Evolutionary conservation across 2,797 vertebrate species (phyloP).

Genomic region (Enteromius argenteus): DNA sequence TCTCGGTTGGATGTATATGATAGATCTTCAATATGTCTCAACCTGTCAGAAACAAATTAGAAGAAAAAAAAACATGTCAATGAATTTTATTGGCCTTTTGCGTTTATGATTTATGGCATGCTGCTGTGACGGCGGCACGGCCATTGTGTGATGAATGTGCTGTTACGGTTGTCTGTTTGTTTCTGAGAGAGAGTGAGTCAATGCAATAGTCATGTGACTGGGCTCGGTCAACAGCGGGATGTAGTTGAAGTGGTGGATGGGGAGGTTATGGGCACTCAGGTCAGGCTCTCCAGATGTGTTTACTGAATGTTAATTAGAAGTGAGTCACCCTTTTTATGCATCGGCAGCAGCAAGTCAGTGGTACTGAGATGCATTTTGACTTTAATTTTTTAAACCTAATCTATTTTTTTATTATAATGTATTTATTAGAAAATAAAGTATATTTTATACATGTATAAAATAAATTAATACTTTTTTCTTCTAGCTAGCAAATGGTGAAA

Average conservation of each 20-base stretch:
- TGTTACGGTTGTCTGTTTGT: slow-evolving; percentile 42
- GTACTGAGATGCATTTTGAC: neutral
- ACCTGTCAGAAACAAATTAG: slow-evolving; percentile 31
- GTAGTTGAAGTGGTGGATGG: slow-evolving; percentile 12
- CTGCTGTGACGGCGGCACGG: slow-evolving; percentile 1
- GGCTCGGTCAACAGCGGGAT: slow-evolving; percentile 20
- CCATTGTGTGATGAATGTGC: slow-evolving; percentile 44
- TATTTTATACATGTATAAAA: neutral
- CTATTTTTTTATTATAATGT: neutral
- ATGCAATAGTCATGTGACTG: slow-evolving; percentile 32
- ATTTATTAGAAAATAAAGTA: neutral
- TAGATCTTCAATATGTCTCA: slow-evolving; percentile 24
- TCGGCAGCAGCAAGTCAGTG: neutral
- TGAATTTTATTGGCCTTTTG: slow-evolving; percentile 29
- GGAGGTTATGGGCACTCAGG: slow-evolving; percentile 12
- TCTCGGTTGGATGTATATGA: slow-evolving; percentile 34
- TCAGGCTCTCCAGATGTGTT: slow-evolving; percentile 29
- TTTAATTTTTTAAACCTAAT: no score
- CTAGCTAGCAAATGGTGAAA: neutral
- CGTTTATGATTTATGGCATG: slow-evolving; percentile 48
- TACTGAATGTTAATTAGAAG: slow-evolving; percentile 38
- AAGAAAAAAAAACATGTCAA: slow-evolving; percentile 43
- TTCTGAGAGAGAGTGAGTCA: slow-evolving; percentile 36
- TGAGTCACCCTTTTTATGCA: slow-evolving; percentile 19
- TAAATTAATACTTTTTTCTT: no score